phyloP scores from a whole-genome alignment of 2,113 vertebrate genomes.

The Sander lucioperca region DNA sequence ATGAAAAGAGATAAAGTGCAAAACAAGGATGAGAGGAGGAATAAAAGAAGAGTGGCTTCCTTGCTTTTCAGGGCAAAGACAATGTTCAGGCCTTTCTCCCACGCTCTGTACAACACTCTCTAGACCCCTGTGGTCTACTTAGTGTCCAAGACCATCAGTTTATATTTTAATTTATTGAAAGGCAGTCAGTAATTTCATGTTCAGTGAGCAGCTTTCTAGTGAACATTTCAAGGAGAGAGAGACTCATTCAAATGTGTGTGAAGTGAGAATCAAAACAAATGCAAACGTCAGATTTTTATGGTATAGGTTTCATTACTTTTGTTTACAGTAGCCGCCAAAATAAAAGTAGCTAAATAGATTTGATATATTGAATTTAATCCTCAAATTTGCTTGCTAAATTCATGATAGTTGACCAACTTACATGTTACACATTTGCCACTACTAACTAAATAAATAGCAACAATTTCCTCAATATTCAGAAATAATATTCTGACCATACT shows the following conservation, averaged over 20 bases:
- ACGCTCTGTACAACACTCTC: constrained; percentile 76
- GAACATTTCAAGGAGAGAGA: constrained; percentile 29
- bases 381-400: background rate
- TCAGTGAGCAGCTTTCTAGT: constrained; percentile 1
- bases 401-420: background rate
- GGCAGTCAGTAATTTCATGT: constrained; percentile 43
- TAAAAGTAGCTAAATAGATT: background rate
- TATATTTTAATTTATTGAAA: constrained; percentile 54
- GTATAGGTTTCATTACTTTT: background rate
- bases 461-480: constrained; percentile 31
- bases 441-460: background rate
- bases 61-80: constrained; percentile 83
- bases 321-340: background rate
- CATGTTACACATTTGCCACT: background rate
- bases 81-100: constrained; percentile 81
- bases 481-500: constrained; percentile 62
- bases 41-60: constrained; percentile 82
- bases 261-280: constrained; percentile 2
- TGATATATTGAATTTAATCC: background rate
- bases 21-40: constrained; percentile 81
- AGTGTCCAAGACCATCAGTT: constrained; percentile 62
- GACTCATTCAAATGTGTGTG: background rate
- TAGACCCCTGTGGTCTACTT: constrained; percentile 61
- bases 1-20: constrained; percentile 84
- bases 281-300: background rate